Percentiles rank a stretch among this genome's conserved stretches.
Evolutionary conservation across 2,888 invertebrate genomes (phyloP).

Genomic region (Gibbula magus): DNA sequence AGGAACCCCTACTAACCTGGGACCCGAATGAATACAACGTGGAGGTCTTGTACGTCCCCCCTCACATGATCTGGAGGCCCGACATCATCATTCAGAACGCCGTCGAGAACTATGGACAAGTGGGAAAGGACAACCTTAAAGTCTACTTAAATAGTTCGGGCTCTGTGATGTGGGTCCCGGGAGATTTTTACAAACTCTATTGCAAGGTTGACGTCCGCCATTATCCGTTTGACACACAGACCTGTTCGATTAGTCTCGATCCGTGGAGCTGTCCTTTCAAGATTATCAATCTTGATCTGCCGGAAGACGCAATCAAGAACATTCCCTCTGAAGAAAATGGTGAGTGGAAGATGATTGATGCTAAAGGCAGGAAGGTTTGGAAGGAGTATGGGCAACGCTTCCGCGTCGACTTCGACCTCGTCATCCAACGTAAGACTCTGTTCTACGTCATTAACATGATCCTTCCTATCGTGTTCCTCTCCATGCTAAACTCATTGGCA

Average conservation of each 20-base stretch:
- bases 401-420: not conserved
- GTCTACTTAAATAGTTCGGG: not conserved
- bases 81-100: constrained; percentile 1
- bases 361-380: not conserved
- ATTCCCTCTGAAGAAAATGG: not conserved
- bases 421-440: not conserved
- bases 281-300: not conserved
- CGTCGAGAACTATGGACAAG: not conserved
- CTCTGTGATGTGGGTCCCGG: not conserved
- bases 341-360: not conserved
- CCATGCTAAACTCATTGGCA: not conserved
- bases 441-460: constrained; percentile 20
- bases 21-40: not conserved
- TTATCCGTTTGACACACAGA: constrained; percentile 3
- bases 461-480: not conserved
- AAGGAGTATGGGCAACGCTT: not conserved
- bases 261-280: not conserved
- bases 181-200: constrained; percentile 3
- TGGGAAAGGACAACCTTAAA: not conserved
- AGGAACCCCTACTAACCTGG: not conserved
- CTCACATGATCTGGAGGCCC: not conserved
- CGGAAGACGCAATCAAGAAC: not conserved
- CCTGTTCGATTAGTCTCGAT: not conserved
- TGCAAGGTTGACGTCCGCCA: constrained; percentile 8
- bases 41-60: not conserved